Conservation (phyloP, 2,888 invertebrate genomes). For the Blera fallax region DNA sequence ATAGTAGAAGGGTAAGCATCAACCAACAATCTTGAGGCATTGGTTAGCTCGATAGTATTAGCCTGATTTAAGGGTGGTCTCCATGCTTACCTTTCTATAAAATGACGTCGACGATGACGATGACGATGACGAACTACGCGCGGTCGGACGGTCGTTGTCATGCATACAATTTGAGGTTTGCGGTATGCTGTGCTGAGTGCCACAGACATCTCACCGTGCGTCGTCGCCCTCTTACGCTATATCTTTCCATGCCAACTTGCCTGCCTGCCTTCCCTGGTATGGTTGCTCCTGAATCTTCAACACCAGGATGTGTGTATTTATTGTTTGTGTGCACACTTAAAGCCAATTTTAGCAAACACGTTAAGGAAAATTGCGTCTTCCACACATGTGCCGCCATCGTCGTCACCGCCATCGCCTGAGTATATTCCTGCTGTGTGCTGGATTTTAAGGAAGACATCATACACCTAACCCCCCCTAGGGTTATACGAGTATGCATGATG, state of each 20-base stretch:
- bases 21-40: not conserved
- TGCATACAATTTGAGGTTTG: conserved; percentile 31
- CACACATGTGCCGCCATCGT: not conserved
- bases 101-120: too few species aligned
- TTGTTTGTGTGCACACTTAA: conserved; percentile 32
- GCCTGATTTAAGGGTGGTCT: not conserved
- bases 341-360: conserved; percentile 40
- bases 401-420: not conserved
- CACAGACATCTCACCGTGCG: not conserved
- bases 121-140: too few species aligned
- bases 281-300: not conserved
- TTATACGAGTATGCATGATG: not conserved
- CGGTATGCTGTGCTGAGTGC: not conserved
- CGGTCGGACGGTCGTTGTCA: not conserved
- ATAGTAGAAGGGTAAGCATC: too few species aligned
- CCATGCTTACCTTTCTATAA: not conserved
- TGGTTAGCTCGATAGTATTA: not conserved
- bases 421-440: not conserved
- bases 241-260: not conserved
- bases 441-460: conserved; percentile 20
- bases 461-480: not conserved
- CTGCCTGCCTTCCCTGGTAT: too few species aligned
- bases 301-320: conserved; percentile 31
- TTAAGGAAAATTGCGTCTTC: conserved; percentile 23
- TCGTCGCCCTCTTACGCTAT: too few species aligned